These are phyloP conservation scores for Ennomos quercinarius DNA, from an alignment of 2,888 invertebrate genomes.

Conservation along the genomic window DNA sequence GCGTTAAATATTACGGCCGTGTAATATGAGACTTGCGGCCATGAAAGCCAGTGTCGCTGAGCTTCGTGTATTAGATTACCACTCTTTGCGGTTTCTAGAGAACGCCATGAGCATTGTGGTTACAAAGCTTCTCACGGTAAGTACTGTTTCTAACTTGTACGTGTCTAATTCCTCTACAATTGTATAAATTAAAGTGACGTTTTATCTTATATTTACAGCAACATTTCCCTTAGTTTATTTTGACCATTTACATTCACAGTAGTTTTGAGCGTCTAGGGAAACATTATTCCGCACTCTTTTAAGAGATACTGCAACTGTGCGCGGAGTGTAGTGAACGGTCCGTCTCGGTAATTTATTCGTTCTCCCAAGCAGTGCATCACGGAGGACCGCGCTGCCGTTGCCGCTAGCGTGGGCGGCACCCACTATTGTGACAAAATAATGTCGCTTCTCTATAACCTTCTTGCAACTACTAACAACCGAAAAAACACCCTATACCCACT, in stretches of 20 bases:
- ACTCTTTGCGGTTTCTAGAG: slow-evolving; percentile 79
- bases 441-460: slow-evolving; percentile 78
- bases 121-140: slow-evolving; percentile 76
- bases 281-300: slow-evolving; percentile 65
- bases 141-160: slow-evolving; percentile 58
- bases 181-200: slow-evolving; percentile 57
- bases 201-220: slow-evolving; percentile 26
- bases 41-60: slow-evolving; percentile 82
- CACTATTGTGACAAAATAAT: slow-evolving; percentile 85
- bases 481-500: slow-evolving; percentile 62
- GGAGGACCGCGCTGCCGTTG: slow-evolving; percentile 72
- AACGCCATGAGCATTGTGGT: slow-evolving; percentile 80
- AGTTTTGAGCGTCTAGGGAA: slow-evolving; percentile 48
- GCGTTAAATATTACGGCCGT: slow-evolving; percentile 47
- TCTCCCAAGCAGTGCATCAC: slow-evolving; percentile 83
- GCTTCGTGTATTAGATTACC: slow-evolving; percentile 84
- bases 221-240: slow-evolving; percentile 24
- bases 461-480: slow-evolving; percentile 55
- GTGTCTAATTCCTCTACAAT: slow-evolving; percentile 60
- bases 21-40: slow-evolving; percentile 81
- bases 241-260: slow-evolving; percentile 35
- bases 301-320: slow-evolving; percentile 70
- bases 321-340: slow-evolving; percentile 65
- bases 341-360: slow-evolving; percentile 81
- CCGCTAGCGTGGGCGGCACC: slow-evolving; percentile 80